phyloP scores from a whole-genome alignment of 2,888 invertebrate genomes.

The Coelinius sp. region DNA sequence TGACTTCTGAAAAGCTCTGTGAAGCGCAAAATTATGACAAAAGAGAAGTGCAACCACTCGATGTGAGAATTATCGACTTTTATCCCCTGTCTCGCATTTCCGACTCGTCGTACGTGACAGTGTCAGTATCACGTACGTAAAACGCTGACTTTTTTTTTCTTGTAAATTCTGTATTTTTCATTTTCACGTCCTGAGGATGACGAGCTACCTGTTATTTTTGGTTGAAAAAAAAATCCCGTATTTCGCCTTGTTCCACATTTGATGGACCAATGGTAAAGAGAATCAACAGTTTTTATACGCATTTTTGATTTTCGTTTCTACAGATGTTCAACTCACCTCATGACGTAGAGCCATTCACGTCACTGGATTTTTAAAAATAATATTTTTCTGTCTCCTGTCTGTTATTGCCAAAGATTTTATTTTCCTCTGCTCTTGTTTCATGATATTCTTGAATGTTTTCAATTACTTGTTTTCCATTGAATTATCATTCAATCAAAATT shows the following conservation, averaged over 20 bases:
- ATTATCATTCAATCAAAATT: too few relatives aligned
- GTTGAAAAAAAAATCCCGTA: neutral
- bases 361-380: too few relatives aligned
- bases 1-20: neutral
- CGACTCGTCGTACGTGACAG: conserved; percentile 6
- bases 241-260: neutral
- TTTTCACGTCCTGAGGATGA: neutral
- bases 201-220: neutral
- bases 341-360: too few relatives aligned
- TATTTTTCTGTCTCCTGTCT: too few relatives aligned
- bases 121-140: neutral
- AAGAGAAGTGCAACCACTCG: neutral
- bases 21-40: neutral
- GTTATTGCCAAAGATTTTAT: too few relatives aligned
- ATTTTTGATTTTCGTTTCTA: too few relatives aligned
- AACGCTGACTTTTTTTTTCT: neutral
- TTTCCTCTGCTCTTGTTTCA: too few relatives aligned
- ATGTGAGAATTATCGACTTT: conserved; percentile 11
- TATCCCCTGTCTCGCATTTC: neutral
- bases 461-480: too few relatives aligned
- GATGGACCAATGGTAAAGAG: neutral
- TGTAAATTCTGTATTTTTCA: neutral
- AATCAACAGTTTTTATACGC: too few relatives aligned
- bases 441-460: too few relatives aligned
- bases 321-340: too few relatives aligned